Evolutionary conservation across 1,140 invertebrate genomes (phyloP).

Genomic region (Ooceraea biroi): DNA sequence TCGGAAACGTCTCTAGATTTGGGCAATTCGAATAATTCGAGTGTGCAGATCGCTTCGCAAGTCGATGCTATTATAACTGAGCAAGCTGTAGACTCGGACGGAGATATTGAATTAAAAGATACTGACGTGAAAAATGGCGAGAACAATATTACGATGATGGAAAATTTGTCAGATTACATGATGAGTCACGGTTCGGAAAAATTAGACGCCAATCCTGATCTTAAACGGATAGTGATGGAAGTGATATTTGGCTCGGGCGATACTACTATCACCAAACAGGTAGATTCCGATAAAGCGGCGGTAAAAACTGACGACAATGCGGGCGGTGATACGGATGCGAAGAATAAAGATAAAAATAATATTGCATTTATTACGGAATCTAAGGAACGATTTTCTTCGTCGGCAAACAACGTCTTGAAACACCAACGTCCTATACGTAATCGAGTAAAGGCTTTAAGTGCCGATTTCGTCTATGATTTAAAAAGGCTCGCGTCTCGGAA

Average conservation of each 20-base stretch:
- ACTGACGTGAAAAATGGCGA: neutral
- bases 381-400: slow-evolving; percentile 6
- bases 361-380: neutral
- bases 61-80: neutral
- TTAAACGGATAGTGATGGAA: slow-evolving; percentile 79
- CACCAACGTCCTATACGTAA: slow-evolving; percentile 87
- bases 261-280: slow-evolving; percentile 20
- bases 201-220: slow-evolving; percentile 55
- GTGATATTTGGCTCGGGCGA: slow-evolving; percentile 78
- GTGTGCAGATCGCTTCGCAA: neutral
- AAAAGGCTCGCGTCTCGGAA: slow-evolving; percentile 60
- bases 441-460: slow-evolving; percentile 88
- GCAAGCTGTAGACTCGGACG: neutral
- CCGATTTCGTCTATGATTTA: slow-evolving; percentile 90
- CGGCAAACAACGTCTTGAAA: neutral
- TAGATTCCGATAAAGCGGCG: neutral
- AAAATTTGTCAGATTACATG: neutral
- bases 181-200: neutral
- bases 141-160: no score
- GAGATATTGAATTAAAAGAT: neutral
- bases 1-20: neutral
- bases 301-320: neutral
- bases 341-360: slow-evolving; percentile 9
- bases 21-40: neutral
- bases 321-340: neutral